These are phyloP conservation scores for Amphiprion percula DNA, from an alignment of 2,113 vertebrate species.

Conservation along the genomic window DNA sequence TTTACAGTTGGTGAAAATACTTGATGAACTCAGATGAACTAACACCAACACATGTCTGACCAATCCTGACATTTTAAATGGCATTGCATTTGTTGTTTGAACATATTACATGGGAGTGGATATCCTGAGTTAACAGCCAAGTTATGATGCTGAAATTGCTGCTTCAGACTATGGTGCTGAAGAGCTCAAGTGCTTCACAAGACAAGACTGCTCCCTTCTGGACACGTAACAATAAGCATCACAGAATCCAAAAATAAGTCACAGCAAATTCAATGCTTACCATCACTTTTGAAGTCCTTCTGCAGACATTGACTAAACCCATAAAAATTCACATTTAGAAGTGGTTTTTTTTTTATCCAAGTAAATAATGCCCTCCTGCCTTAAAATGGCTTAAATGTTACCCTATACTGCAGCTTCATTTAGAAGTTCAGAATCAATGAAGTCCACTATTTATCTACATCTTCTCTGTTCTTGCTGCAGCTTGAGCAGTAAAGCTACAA, in stretches of 20 bases:
- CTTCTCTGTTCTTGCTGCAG: too few species aligned
- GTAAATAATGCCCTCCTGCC: too few species aligned
- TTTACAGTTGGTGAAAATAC: not conserved
- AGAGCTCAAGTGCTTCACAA: not conserved
- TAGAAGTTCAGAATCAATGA: too few species aligned
- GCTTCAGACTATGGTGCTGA: not conserved
- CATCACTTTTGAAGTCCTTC: too few species aligned
- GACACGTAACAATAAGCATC: slow-evolving; percentile 37
- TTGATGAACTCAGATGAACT: not conserved
- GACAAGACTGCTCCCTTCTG: slow-evolving; percentile 69
- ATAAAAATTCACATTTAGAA: too few species aligned
- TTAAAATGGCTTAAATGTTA: too few species aligned
- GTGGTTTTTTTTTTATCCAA: too few species aligned
- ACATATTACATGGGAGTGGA: not conserved
- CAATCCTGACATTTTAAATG: not conserved
- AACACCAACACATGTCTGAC: too few species aligned
- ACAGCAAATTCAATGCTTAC: not conserved
- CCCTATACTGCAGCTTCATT: too few species aligned
- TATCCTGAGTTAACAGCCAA: not conserved
- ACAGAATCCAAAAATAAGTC: not conserved
- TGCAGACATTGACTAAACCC: too few species aligned
- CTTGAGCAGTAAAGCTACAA: too few species aligned
- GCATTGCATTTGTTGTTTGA: slow-evolving; percentile 1
- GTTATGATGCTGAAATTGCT: not conserved
- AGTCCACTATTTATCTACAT: too few species aligned